Conservation (phyloP, 2,113 vertebrate species). For the Hyperoodon ampullatus region DNA sequence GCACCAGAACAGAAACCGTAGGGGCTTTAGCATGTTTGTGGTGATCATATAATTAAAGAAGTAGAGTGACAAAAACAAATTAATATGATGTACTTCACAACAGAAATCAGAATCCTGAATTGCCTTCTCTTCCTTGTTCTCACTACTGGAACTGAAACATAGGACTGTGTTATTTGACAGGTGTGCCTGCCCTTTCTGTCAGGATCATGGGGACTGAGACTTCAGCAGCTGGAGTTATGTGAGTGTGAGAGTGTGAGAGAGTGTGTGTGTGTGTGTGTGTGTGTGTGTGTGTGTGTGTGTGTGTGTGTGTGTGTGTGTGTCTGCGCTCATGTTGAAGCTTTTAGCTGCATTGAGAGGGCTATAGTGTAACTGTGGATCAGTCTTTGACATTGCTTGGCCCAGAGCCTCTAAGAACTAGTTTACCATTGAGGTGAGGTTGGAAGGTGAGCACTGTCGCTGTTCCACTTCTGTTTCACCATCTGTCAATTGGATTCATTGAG, state of each 20-base stretch:
- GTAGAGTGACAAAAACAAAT: neutral
- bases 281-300: neutral
- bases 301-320: no score
- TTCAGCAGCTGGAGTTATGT: neutral
- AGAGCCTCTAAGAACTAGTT: neutral
- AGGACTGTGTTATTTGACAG: neutral
- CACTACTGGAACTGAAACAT: neutral
- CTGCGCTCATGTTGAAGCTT: no score
- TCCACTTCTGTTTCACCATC: fast-evolving
- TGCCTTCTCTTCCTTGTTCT: neutral
- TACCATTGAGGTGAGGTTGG: neutral
- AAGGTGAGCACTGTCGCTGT: neutral
- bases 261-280: neutral
- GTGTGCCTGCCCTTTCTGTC: neutral
- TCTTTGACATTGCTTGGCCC: neutral
- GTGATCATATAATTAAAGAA: neutral
- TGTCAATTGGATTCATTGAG: neutral
- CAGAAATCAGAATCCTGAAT: neutral
- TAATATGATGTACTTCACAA: neutral
- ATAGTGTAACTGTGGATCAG: neutral
- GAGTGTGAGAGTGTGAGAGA: neutral
- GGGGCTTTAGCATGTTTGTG: neutral
- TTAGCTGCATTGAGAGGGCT: neutral
- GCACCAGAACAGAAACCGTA: neutral
- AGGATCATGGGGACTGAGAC: neutral